Percentiles rank a stretch among this genome's conserved stretches.
phyloP scores from a whole-genome alignment of 2,113 vertebrate genomes.

The Triplophysa rosa region DNA sequence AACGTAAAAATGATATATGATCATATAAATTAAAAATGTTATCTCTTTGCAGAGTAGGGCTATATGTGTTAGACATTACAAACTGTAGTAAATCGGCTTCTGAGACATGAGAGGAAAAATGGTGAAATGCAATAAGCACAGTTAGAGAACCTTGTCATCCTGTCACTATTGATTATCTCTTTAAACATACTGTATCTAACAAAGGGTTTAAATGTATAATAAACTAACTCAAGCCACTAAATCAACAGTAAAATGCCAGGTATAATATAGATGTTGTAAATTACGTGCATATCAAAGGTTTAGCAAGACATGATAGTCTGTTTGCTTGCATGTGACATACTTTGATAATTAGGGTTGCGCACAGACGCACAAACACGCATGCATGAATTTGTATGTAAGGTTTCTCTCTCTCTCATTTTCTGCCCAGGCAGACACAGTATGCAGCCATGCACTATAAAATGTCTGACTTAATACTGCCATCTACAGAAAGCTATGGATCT shows the following conservation, averaged over 20 bases:
- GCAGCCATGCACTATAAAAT: constrained; percentile 37
- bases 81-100: neutral
- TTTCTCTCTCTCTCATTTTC: constrained; percentile 33
- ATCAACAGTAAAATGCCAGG: constrained; percentile 38
- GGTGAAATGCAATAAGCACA: constrained; percentile 16
- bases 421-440: constrained; percentile 34
- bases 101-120: constrained; percentile 26
- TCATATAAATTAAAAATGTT: neutral
- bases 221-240: constrained; percentile 1
- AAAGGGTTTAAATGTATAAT: constrained; percentile 4
- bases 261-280: constrained; percentile 51
- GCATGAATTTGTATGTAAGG: neutral
- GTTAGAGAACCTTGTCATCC: constrained; percentile 29
- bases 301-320: constrained; percentile 43
- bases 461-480: constrained; percentile 80
- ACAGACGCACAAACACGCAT: constrained; percentile 22
- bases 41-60: constrained; percentile 1
- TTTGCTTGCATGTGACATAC: constrained; percentile 52
- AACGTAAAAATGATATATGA: constrained; percentile 26
- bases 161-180: constrained; percentile 39
- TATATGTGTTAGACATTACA: constrained; percentile 14
- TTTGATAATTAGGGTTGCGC: neutral
- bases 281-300: constrained; percentile 30
- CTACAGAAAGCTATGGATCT: constrained; percentile 68
- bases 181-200: constrained; percentile 31